A percentile compares a stretch with the other conserved stretches of the same genome.
These are phyloP conservation scores for Perognathus longimembris DNA, from an alignment of 2,113 vertebrate genomes.

Conservation along the genomic window DNA sequence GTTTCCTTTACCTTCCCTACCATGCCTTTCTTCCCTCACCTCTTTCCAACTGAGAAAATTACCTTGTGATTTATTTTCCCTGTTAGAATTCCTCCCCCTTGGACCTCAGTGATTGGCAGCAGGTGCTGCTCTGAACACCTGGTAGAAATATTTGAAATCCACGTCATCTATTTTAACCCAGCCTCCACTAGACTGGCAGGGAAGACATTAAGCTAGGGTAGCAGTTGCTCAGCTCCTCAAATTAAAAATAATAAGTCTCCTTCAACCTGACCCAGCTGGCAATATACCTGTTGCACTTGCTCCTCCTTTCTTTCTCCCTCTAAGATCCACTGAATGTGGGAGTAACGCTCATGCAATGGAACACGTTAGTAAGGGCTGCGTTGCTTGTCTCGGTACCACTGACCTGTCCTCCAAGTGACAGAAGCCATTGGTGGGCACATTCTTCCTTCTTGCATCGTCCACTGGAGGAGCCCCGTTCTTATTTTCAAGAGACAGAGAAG, in stretches of 20 bases:
- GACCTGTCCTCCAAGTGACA: not conserved
- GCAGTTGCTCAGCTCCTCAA: not conserved
- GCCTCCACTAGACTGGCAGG: not conserved
- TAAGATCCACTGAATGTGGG: not conserved
- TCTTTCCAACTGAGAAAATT: constrained; percentile 11
- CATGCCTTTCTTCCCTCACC: not conserved
- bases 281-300: not conserved
- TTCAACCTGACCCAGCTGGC: not conserved
- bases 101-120: constrained; percentile 43
- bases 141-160: constrained; percentile 64
- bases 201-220: not conserved
- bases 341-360: not conserved
- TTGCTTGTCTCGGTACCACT: not conserved
- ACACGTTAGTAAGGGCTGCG: not conserved
- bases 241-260: not conserved
- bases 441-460: constrained; percentile 6
- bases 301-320: not conserved
- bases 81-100: not conserved
- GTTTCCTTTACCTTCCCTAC: constrained; percentile 28
- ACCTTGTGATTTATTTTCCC: constrained; percentile 45
- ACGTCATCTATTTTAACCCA: not conserved
- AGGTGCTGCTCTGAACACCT: constrained; percentile 30
- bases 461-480: constrained; percentile 40
- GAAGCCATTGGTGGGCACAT: not conserved
- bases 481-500: constrained; percentile 56